Percentiles rank a stretch among this genome's conserved stretches.
Conservation (phyloP, 2,797 vertebrate species). For the Scyliorhinus canicula region DNA sequence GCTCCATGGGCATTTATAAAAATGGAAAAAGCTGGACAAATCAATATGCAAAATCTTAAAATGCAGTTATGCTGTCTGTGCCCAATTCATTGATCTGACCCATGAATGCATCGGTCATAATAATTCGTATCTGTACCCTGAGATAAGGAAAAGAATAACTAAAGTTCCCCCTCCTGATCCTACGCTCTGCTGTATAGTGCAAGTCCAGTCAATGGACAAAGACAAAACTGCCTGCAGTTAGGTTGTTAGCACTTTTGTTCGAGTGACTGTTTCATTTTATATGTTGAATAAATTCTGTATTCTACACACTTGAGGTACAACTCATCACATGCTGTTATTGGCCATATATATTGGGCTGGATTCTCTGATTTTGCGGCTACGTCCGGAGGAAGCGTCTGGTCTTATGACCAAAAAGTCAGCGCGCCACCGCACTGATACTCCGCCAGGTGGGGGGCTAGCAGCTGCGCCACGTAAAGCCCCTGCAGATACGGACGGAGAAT, state of each 20-base stretch:
- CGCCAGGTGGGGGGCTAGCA: no score
- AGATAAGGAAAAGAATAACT: neutral
- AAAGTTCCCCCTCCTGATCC: neutral
- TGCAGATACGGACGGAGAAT: no score
- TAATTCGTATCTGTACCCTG: neutral
- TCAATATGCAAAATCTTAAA: neutral
- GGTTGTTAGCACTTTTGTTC: neutral
- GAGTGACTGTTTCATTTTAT: neutral
- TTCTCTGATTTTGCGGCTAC: no score
- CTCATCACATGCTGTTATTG: neutral
- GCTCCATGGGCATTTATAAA: neutral
- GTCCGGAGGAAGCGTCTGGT: no score
- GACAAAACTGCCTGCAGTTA: neutral
- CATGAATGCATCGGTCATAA: neutral
- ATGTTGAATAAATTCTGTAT: neutral
- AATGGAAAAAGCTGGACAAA: neutral
- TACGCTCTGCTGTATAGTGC: neutral
- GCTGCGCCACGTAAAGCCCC: no score
- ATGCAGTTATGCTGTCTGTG: neutral
- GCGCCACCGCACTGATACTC: no score
- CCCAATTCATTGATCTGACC: neutral
- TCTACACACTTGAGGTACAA: neutral
- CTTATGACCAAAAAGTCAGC: no score
- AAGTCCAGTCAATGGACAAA: neutral
- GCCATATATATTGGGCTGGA: neutral